Evolutionary conservation across 2,113 vertebrate species (phyloP).

Genomic region (Puma concolor): DNA sequence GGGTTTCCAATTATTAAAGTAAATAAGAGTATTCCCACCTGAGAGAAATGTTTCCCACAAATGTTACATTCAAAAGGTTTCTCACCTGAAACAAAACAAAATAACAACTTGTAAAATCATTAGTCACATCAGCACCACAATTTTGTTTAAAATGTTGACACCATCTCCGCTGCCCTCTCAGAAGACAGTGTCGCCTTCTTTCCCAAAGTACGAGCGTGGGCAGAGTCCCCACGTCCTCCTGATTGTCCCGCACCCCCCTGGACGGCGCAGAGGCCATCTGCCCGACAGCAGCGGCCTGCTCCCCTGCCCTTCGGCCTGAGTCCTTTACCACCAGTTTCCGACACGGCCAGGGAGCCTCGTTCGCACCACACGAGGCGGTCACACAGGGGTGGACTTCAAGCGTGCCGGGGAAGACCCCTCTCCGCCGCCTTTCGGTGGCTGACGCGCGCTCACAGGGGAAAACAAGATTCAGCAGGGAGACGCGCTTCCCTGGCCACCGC

Average conservation of each 20-base stretch:
- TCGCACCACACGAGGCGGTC: fast-evolving
- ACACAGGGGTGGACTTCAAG: fast-evolving
- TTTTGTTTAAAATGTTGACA: not conserved
- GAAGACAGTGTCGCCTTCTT: fast-evolving
- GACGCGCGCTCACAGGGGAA: fast-evolving
- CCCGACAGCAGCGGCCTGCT: fast-evolving
- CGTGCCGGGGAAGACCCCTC: not conserved
- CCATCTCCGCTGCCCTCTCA: not conserved
- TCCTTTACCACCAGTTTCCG: not conserved
- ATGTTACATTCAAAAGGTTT: conserved; percentile 99
- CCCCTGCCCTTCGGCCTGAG: not conserved
- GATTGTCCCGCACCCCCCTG: not conserved
- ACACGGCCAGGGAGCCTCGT: fast-evolving
- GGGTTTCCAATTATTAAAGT: conserved; percentile 75
- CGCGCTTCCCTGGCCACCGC: not conserved
- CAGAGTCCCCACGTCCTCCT: not conserved
- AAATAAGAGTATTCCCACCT: conserved; percentile 90
- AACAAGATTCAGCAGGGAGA: not conserved
- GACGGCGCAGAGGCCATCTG: not conserved
- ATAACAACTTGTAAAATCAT: conserved; percentile 70
- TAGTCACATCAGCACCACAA: not conserved
- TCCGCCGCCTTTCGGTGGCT: not conserved
- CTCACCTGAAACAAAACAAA: conserved; percentile 92
- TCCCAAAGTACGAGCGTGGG: fast-evolving
- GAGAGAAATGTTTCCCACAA: conserved; percentile 98